Percentiles rank a stretch among this genome's conserved stretches.
These are phyloP conservation scores for Nyctereutes procyonoides DNA, from an alignment of 2,113 vertebrate species.

Conservation along the genomic window DNA sequence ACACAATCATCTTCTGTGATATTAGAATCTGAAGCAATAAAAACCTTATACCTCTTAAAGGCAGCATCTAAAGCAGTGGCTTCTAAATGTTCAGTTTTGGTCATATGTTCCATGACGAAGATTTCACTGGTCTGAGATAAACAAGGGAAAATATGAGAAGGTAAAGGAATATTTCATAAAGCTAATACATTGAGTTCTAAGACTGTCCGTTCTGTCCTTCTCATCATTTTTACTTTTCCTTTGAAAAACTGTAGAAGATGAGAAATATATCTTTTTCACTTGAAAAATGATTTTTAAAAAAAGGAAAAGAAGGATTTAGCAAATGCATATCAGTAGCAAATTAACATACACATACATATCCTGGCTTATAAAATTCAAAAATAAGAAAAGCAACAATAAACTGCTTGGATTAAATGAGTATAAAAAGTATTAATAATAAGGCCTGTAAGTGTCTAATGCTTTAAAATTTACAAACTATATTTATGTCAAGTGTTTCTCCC, in stretches of 20 bases:
- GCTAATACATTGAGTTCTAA: not conserved
- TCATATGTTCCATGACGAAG: not conserved
- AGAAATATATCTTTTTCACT: not conserved
- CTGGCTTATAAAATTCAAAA: not conserved
- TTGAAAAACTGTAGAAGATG: not conserved
- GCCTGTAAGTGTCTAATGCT: not conserved
- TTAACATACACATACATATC: not conserved
- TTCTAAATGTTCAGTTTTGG: slow-evolving; percentile 43
- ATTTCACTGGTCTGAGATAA: not conserved
- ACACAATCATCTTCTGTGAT: slow-evolving; percentile 54
- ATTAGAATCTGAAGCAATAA: slow-evolving; percentile 60
- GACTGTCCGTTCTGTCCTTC: not conserved
- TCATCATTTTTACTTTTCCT: not conserved
- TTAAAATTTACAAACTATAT: not conserved
- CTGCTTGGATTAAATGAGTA: not conserved
- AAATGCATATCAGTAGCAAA: not conserved
- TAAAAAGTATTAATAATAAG: not conserved
- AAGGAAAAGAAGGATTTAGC: not conserved
- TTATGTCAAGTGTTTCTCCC: not conserved
- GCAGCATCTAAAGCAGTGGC: not conserved
- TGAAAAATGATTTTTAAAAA: not conserved
- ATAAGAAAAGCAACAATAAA: not conserved
- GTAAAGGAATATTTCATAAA: not conserved
- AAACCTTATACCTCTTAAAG: slow-evolving; percentile 52
- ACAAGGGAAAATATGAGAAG: not conserved